phyloP scores from a whole-genome alignment of 2,113 vertebrate genomes.

The Spea multiplicata region DNA sequence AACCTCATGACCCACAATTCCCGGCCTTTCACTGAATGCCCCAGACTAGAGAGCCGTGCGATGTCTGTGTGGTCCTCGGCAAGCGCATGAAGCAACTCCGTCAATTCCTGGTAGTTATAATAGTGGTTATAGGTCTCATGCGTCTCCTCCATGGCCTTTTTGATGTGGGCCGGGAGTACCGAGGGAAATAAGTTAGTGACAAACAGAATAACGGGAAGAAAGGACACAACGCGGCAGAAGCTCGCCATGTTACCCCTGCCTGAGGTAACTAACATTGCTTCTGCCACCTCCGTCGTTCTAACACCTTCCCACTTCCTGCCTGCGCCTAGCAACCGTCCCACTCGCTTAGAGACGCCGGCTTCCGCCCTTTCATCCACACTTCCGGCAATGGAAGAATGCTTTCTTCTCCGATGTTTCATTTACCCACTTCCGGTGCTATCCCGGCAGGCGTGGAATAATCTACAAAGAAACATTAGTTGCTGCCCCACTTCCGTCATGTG shows the following conservation, averaged over 20 bases:
- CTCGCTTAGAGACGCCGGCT: conserved; percentile 5
- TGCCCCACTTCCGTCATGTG: neutral
- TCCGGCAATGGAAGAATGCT: neutral
- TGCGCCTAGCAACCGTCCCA: conserved; percentile 57
- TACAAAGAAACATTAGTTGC: neutral
- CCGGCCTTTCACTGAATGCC: conserved; percentile 75
- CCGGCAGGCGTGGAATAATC: neutral
- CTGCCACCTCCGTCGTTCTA: conserved; percentile 44
- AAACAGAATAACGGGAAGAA: neutral
- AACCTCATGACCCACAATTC: conserved; percentile 90
- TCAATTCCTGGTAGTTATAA: conserved; percentile 77
- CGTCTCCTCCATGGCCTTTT: conserved; percentile 61
- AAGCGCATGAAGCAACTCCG: conserved; percentile 63
- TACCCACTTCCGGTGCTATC: conserved; percentile 17
- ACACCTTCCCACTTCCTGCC: conserved; percentile 40
- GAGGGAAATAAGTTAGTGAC: neutral
- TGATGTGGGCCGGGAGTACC: conserved; percentile 55
- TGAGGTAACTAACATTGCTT: conserved; percentile 6
- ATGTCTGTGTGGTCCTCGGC: conserved; percentile 70
- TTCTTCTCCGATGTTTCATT: neutral
- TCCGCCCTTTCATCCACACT: conserved; percentile 6
- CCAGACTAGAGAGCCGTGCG: conserved; percentile 81
- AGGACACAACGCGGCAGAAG: neutral
- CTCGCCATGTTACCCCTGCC: conserved; percentile 2
- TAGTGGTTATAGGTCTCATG: conserved; percentile 71